These are phyloP conservation scores for Spondyliosoma cantharus DNA, from an alignment of 2,797 vertebrate genomes.

Conservation along the genomic window DNA sequence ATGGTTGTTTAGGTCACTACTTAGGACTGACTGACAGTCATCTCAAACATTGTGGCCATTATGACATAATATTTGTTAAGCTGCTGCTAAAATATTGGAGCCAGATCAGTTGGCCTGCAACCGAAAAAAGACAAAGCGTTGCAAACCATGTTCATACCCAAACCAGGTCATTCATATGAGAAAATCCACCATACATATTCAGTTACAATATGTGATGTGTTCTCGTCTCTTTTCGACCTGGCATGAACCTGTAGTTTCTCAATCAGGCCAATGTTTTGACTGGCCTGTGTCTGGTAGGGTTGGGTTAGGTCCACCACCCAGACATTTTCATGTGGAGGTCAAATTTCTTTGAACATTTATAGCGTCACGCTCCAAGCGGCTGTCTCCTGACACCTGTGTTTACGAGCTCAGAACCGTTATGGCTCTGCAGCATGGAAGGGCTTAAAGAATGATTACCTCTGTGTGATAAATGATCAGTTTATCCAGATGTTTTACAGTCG, in stretches of 20 bases:
- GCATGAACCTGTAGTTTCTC: slow-evolving; percentile 28
- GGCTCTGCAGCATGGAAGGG: slow-evolving; percentile 26
- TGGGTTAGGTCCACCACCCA: slow-evolving; percentile 52
- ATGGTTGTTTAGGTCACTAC: background rate
- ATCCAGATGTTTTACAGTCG: slow-evolving; percentile 34
- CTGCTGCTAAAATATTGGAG: background rate
- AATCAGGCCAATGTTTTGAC: slow-evolving; percentile 9
- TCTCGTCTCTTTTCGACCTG: slow-evolving; percentile 30
- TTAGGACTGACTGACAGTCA: too few species aligned
- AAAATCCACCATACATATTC: background rate
- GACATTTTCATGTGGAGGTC: slow-evolving; percentile 58
- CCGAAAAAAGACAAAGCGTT: background rate
- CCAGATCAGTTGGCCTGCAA: background rate
- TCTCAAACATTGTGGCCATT: background rate
- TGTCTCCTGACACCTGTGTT: slow-evolving; percentile 59
- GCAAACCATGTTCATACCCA: background rate
- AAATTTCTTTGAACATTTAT: slow-evolving; percentile 62
- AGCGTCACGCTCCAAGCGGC: slow-evolving; percentile 33
- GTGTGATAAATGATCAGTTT: slow-evolving; percentile 42
- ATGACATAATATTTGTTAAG: background rate
- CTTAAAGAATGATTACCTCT: slow-evolving; percentile 23
- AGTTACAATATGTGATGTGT: background rate
- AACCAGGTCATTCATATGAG: background rate
- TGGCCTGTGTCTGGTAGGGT: slow-evolving; percentile 24
- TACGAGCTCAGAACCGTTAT: slow-evolving; percentile 27